phyloP scores from a whole-genome alignment of 1,140 invertebrate genomes.

The Sipha flava region DNA sequence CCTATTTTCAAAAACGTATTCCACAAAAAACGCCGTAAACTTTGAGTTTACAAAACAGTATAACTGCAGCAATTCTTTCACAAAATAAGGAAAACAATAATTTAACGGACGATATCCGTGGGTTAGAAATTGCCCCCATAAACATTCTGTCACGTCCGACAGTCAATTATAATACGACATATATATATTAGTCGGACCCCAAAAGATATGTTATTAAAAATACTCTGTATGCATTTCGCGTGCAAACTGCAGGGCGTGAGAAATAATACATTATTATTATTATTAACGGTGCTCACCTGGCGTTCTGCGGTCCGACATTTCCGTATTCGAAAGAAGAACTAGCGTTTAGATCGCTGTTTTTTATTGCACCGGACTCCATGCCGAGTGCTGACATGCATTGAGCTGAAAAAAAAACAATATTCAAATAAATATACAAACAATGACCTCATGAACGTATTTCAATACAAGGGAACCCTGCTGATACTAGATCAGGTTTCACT shows the following conservation, averaged over 20 bases:
- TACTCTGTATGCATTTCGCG: neutral
- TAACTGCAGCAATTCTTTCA: neutral
- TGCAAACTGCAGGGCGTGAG: neutral
- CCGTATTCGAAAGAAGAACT: slow-evolving; percentile 65
- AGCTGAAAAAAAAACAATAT: slow-evolving; percentile 46
- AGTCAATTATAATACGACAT: neutral
- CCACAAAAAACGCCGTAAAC: neutral
- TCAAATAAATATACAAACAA: slow-evolving; percentile 11
- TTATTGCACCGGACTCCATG: slow-evolving; percentile 64
- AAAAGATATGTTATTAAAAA: neutral
- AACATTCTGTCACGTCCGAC: slow-evolving; percentile 9
- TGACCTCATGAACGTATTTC: neutral
- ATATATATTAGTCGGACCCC: neutral
- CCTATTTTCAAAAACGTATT: neutral
- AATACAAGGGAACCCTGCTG: neutral
- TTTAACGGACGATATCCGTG: neutral
- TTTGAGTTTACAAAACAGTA: neutral
- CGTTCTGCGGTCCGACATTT: slow-evolving; percentile 61
- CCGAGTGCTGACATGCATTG: slow-evolving; percentile 58
- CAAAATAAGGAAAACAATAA: neutral
- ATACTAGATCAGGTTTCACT: neutral
- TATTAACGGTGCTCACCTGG: slow-evolving; percentile 44
- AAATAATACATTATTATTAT: neutral
- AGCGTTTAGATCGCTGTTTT: slow-evolving; percentile 58
- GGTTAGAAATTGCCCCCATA: neutral